These are phyloP conservation scores for Drosophila santomea DNA, from an alignment of 1,140 invertebrate species.

Conservation along the genomic window DNA sequence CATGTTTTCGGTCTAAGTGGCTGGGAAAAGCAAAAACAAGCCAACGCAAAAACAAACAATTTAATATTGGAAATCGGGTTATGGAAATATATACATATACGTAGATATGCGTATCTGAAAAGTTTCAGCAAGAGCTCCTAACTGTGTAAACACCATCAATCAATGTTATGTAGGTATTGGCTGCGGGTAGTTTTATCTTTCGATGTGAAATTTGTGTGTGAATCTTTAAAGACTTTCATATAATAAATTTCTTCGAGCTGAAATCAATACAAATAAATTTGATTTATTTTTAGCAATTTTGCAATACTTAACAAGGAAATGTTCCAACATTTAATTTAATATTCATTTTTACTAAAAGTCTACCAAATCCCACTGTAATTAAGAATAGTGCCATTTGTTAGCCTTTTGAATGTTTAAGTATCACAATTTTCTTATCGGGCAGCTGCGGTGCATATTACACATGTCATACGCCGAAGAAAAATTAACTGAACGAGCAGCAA, in stretches of 20 bases:
- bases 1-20: conserved; percentile 56
- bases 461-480: conserved; percentile 68
- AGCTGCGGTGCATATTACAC: conserved; percentile 56
- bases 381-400: conserved; percentile 1
- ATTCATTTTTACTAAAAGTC: too few relatives aligned
- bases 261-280: background rate
- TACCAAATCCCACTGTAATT: background rate
- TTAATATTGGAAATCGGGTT: conserved; percentile 73
- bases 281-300: background rate
- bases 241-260: conserved; percentile 2
- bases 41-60: conserved; percentile 68
- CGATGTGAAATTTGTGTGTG: background rate
- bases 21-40: conserved; percentile 35
- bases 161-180: conserved; percentile 33
- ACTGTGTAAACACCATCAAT: conserved; percentile 41
- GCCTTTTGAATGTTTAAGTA: conserved; percentile 14
- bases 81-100: conserved; percentile 45
- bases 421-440: conserved; percentile 56
- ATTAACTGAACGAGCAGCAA: conserved; percentile 40
- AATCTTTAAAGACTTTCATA: conserved; percentile 4
- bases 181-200: conserved; percentile 42
- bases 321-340: too few relatives aligned
- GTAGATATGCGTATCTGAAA: conserved; percentile 19
- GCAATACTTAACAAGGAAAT: background rate
- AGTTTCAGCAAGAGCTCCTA: conserved; percentile 32